Evolutionary conservation across 2,797 vertebrate species (phyloP), one percentile per base, ranked within the genome.

Genomic region (Silurus aristotelis): DNA sequence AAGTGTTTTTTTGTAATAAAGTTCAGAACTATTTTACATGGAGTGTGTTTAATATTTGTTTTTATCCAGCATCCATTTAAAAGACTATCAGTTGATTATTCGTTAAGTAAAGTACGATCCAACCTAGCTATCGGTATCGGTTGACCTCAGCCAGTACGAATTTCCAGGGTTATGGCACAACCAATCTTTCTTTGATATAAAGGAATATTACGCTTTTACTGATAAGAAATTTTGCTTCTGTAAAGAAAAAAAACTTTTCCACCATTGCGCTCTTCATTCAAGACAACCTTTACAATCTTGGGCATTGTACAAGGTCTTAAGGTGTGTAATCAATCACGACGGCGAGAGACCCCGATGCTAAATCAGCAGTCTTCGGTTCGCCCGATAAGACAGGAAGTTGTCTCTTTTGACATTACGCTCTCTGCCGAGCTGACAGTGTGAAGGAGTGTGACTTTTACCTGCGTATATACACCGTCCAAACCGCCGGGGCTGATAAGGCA

Each of bases 351-450:
- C 66, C 80, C 66, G 14, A 10, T 71, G 80, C 80, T 82, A 82
- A 70, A 82, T 82, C 66, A 66, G 66, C 80, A 82, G 52, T 82
- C 80, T 82, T 82, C 66, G 4, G 80, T 60, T 82, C 12, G 13
- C 80, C 77, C 55, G 84, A 80, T 85, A 85, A 85, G 77, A 55
- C 72, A 15, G 48, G 52, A 61, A 75, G 80, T 75, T 86, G 85
- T 86, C 80, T 81, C 55, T 81, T 38, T 70, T 71, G 80, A 76
- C 80, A 78, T 83, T 78, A 83, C 22, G 20, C 55, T 63, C 58
- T 72, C 58, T 86, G 80, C 56, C 19, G 63, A 87, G 83, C 83
- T 87, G 86, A 75, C 77, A 84, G 70, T 75, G 67, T 84, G 83
- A 87, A 81, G 52, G 68, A 80, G 83, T 52, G 82, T 63, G 52